Evolutionary conservation across 2,888 invertebrate species (phyloP), one percentile per base, ranked within the genome.

Genomic region (Autographa gamma): DNA sequence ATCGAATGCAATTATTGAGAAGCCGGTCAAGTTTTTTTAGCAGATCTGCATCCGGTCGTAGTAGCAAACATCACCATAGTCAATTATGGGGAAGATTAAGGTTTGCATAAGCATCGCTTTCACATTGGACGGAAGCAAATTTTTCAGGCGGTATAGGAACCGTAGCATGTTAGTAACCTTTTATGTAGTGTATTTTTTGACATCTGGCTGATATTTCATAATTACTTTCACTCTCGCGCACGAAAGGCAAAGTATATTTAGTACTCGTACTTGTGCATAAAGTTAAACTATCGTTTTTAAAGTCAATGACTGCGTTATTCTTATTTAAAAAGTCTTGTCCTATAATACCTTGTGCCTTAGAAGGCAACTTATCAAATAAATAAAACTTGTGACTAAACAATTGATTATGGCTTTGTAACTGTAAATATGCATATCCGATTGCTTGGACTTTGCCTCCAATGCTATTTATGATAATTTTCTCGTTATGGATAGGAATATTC

Each of bases 391-490:
- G 14, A 63, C 48, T 58, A 25, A 65, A 48, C 25, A 25, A 31
- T 32, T 65, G 58, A 59, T 18, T 59, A 65, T 58, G 32, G 8
- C n/a, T n/a, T 19, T 13, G 13, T 18, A 52, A 48, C 13, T 19
- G 43, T 48, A 63, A 63, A 48, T 63, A 63, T 48, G n/a, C 41
- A 31, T 63, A 63, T 63, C 63, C 63, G 1, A 63, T 34, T 54
- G 63, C 54, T n/a, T 56, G 52, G 32, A 63, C 54, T 63, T 63
- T 63, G 54, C 63, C 63, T n/a, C 63, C 63, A 7, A 63, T 54
- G 14, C 63, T 56, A 34, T 54, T 63, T 63, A 63, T 63, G 31
- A 34, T 34, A 13, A 32, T 56, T 34, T 32, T 32, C 32, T 63
- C 48, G 18, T 43, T 61, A 43, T 18, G 19, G 41, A 41, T 19